These are phyloP conservation scores for Antheraea assamensis DNA, from an alignment of 2,888 invertebrate species.

Conservation along the genomic window DNA sequence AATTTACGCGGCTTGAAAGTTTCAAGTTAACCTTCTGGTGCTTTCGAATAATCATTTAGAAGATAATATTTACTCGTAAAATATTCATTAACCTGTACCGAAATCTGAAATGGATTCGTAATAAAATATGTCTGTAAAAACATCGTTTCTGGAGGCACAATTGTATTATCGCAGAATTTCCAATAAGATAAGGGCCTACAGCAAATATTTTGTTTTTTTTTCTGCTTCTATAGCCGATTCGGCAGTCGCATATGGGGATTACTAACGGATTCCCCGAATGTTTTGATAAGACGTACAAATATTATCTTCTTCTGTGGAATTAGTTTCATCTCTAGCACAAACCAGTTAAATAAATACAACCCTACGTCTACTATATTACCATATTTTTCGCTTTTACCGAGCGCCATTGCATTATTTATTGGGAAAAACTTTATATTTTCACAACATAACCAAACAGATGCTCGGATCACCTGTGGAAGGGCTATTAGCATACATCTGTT, in stretches of 20 bases:
- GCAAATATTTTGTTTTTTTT: constrained; percentile 25
- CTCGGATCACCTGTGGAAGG: constrained; percentile 68
- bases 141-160: constrained; percentile 25
- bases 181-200: constrained; percentile 30
- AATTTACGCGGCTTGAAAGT: background rate
- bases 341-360: constrained; percentile 45
- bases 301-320: constrained; percentile 46
- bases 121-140: constrained; percentile 20
- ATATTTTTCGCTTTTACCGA: constrained; percentile 46
- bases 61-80: constrained; percentile 14
- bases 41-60: background rate
- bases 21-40: background rate
- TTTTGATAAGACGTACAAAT: constrained; percentile 53
- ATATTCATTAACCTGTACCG: constrained; percentile 19
- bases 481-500: constrained; percentile 49
- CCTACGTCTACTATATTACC: constrained; percentile 44
- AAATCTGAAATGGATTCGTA: constrained; percentile 19
- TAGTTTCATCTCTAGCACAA: constrained; percentile 51
- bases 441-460: constrained; percentile 72
- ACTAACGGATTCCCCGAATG: constrained; percentile 41
- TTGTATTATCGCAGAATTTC: constrained; percentile 33
- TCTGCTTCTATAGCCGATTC: constrained; percentile 19
- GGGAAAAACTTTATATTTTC: constrained; percentile 76
- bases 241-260: constrained; percentile 51
- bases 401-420: constrained; percentile 76